These are phyloP conservation scores for Poecilia latipinna DNA, from an alignment of 2,113 vertebrate species.

Conservation along the genomic window DNA sequence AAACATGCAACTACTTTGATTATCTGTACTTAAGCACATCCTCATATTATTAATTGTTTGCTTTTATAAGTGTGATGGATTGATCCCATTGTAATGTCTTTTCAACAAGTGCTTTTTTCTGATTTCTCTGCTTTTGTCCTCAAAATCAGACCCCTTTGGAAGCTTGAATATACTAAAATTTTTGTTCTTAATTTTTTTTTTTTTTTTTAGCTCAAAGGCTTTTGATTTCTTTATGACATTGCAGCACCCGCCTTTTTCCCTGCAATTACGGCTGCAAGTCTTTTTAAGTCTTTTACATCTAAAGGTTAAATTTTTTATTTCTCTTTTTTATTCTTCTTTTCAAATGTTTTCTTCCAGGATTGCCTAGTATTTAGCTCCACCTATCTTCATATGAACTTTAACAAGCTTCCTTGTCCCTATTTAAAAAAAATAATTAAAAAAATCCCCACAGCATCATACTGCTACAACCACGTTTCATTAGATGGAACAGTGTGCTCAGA, in stretches of 20 bases:
- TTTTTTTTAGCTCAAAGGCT: neutral
- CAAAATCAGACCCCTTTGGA: neutral
- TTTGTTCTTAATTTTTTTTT: neutral
- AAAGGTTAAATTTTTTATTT: neutral
- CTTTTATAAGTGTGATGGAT: neutral
- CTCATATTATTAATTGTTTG: neutral
- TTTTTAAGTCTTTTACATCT: neutral
- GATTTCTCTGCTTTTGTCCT: neutral
- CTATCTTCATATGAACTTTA: too few species aligned
- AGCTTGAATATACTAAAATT: neutral
- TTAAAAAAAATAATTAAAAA: too few species aligned
- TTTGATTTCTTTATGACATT: too few species aligned
- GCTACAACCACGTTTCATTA: neutral
- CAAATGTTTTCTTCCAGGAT: neutral
- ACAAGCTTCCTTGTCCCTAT: too few species aligned
- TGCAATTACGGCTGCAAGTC: neutral
- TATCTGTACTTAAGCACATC: neutral
- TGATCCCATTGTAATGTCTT: too few species aligned
- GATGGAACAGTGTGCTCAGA: neutral
- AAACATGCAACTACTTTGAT: too few species aligned
- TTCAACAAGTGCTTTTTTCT: neutral
- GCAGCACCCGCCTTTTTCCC: too few species aligned
- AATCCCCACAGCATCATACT: neutral
- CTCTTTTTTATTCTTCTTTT: neutral
- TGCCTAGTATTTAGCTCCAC: too few species aligned